Base-by-base conservation (phyloP, 1,140 invertebrate species). In the Drosophila grimshawi region DNA sequence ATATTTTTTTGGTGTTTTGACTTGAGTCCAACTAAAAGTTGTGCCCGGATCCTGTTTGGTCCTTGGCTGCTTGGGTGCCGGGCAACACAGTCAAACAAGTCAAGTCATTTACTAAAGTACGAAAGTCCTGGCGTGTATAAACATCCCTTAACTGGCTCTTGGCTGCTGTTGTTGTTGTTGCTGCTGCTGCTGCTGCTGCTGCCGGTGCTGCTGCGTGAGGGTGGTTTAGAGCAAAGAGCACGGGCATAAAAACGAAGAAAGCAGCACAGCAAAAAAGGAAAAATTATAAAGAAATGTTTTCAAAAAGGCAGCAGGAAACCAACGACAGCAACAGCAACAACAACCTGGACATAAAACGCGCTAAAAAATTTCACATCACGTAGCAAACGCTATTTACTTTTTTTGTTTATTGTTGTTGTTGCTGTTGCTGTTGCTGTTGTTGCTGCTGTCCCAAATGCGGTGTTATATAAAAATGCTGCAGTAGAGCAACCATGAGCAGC, bases 101-200 rank as follows among this genome's bases (percentile, higher is more conserved):
- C 85, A 89, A 88, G 85, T 88, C 85, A 86, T 86, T 86, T 78
- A 80, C 70, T 80, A 76, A 86, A 85, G 81, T 81, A 86, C 63
- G 64, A 73, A 81, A 78, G 76, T 86, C 76, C 80, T 88, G 68
- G 52, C 73, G 65, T 77, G 71, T 71, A 88, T 80, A 86, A 86
- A 83, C 83, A 86, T 89, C 83, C 83, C 83, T 81, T 86, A 86
- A 83, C 60, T 33, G 43, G 64, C 52, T 39, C 19, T 46, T 19
- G 7, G 43, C 39, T 41, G 60, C 35, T 56, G 35, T 35, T 57
- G 11, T 5, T 45, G 45, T 45, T 72, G 53, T 46, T 62, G 51
- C 49, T 59, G 65, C 39, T 52, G 59, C 48, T 19, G 56, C 32
- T 6, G 43, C 35, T 56, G 35, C 45, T 57, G 11, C 8, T 45